Conservation (phyloP, 2,113 vertebrate species). For the Danio rerio region DNA sequence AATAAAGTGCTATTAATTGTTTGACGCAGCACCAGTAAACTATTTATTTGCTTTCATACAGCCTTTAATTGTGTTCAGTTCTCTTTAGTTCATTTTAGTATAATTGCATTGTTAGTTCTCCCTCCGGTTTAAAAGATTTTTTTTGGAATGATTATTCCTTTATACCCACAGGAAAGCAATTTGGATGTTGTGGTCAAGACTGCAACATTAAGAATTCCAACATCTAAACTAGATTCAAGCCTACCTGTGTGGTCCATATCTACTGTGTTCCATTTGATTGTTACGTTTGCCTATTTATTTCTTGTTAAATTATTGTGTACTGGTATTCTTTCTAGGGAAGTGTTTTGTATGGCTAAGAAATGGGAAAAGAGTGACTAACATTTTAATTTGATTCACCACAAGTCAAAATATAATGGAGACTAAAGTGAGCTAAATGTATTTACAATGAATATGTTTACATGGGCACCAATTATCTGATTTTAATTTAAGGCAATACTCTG, state of each 20-base stretch:
- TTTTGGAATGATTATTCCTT: constrained; percentile 60
- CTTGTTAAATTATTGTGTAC: neutral
- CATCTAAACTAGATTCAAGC: neutral
- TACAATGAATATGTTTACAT: no score
- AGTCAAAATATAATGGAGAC: neutral
- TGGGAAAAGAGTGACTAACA: neutral
- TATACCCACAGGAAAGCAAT: constrained; percentile 41
- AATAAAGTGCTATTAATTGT: constrained; percentile 59
- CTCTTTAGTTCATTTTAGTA: constrained; percentile 56
- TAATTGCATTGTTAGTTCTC: constrained; percentile 63
- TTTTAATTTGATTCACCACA: neutral
- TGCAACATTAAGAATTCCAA: neutral
- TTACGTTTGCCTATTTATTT: neutral
- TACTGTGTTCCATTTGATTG: neutral
- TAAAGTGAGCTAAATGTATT: neutral
- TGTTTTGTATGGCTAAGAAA: neutral
- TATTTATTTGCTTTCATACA: constrained; percentile 62
- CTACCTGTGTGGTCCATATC: neutral
- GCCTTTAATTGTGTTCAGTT: constrained; percentile 59
- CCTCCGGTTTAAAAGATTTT: constrained; percentile 60
- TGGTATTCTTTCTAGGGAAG: neutral
- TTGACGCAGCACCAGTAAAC: constrained; percentile 51
- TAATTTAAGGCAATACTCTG: no score
- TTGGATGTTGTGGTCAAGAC: constrained; percentile 13
- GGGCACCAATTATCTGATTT: no score